Evolutionary conservation across 1,140 invertebrate species (phyloP).

Genomic region (Leguminivora glycinivorella): DNA sequence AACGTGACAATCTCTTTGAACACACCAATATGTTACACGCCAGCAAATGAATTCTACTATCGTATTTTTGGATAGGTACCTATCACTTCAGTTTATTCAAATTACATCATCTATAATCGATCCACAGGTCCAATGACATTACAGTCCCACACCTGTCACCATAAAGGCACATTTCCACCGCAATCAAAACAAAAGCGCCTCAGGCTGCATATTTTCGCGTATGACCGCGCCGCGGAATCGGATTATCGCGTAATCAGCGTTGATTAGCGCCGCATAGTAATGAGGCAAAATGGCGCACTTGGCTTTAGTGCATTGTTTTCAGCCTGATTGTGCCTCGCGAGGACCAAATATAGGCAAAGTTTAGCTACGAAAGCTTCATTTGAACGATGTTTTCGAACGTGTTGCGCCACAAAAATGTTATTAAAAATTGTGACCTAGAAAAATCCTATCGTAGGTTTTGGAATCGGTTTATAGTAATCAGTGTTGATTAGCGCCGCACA

Average conservation of each 20-base stretch:
- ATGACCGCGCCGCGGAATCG: constrained; percentile 40
- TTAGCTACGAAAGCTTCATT: not conserved
- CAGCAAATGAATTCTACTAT: no score
- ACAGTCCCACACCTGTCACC: not conserved
- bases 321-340: not conserved
- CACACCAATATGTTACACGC: no score
- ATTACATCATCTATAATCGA: no score
- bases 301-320: constrained; percentile 4
- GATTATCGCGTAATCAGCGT: constrained; percentile 63
- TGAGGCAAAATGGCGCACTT: constrained; percentile 33
- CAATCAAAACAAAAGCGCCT: constrained; percentile 14
- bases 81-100: no score
- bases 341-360: constrained; percentile 35
- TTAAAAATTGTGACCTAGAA: no score
- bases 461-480: no score
- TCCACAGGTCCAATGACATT: no score
- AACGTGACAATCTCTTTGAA: no score
- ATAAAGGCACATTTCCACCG: constrained; percentile 13
- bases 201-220: constrained; percentile 26
- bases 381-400: not conserved
- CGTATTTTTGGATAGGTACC: no score
- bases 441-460: no score
- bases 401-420: no score
- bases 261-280: constrained; percentile 62
- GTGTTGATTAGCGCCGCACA: no score